These are phyloP conservation scores for Synanthedon tipuliformis DNA, from an alignment of 2,888 invertebrate species.

Conservation along the genomic window DNA sequence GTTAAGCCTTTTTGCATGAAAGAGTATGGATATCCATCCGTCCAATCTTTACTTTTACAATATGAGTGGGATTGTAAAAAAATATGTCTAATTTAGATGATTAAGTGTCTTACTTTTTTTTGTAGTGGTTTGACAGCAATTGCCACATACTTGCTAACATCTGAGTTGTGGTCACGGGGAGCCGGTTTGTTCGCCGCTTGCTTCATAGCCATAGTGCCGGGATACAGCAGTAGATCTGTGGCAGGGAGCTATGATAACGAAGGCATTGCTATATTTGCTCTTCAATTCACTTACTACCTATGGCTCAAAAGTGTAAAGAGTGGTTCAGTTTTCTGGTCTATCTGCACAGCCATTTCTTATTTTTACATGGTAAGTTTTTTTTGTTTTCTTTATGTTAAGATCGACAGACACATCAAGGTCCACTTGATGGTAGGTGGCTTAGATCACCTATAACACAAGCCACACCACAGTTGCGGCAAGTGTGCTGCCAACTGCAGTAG, in stretches of 20 bases:
- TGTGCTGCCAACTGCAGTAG: too few species aligned
- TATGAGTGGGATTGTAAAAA: background rate
- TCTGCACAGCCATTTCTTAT: constrained; percentile 93
- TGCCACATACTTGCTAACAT: constrained; percentile 96
- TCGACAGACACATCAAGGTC: too few species aligned
- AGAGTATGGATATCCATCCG: too few species aligned
- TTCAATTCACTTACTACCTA: constrained; percentile 97
- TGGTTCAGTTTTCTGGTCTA: constrained; percentile 97
- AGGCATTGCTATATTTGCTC: constrained; percentile 99
- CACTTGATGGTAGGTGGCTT: background rate
- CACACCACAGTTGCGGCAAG: too few species aligned
- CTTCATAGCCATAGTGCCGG: constrained; percentile 98
- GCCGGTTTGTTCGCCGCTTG: constrained; percentile 98
- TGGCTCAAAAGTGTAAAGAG: constrained; percentile 99
- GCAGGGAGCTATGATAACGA: constrained; percentile 99
- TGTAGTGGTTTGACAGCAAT: constrained; percentile 96
- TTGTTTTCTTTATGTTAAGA: background rate
- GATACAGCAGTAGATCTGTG: constrained; percentile 98
- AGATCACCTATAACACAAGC: background rate
- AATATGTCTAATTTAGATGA: background rate
- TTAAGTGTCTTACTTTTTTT: constrained; percentile 9
- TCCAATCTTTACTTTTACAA: background rate
- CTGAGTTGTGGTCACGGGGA: constrained; percentile 96
- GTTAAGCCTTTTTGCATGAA: too few species aligned
- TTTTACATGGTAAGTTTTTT: constrained; percentile 92